Base-by-base conservation (phyloP, 2,113 vertebrate species). In the Capreolus pygargus region DNA sequence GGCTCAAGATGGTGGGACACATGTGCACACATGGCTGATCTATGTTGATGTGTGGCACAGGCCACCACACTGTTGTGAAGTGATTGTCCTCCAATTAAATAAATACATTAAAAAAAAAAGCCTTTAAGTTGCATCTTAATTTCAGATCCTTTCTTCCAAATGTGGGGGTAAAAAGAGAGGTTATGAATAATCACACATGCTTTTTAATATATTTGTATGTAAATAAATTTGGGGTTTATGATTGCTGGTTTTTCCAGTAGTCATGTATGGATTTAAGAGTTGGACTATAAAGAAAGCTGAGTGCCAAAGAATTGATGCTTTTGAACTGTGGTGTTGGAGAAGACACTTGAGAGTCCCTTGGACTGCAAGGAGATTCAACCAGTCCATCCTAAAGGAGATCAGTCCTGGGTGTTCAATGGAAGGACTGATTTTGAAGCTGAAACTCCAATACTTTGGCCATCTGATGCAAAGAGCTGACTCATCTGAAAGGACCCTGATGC, bases 181-280 rank as follows among this genome's bases (percentile, higher is more conserved):
- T 90, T 87, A 95, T 86, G 88, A 96, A 94, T 89, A 86, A 86
- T 50, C 57, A 54, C 39, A 81, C 4, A 30, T 45, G 60, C n/a
- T 27, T 95, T 83, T 67, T 43, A 55, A 85, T 93, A 81, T 82
- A 30, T 60, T 23, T 76, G n/a, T 79, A 45, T 86, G 36, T 55
- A 67, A 96, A 92, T 92, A 76, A 64, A 36, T 87, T 95, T 64
- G 86, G n/a, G 82, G 79, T 94, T 95, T 86, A 88, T 93, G 86
- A 96, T 89, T 94, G 86, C 57, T 83, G 19, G n/a, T 70, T 70
- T 70, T 70, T 70, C 5, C 5, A 70, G n/a, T 70, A 70, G n/a
- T 70, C 67, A 70, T 70, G 19, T 39, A 70, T 70, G 67, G n/a
- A 70, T 39, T 9, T 70, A 19, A 70, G 67, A 70, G 4, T 70